A percentile compares a stretch with the other conserved stretches of the same genome.
Evolutionary conservation across 2,888 invertebrate species (phyloP).

Genomic region (Ligdia adustata): DNA sequence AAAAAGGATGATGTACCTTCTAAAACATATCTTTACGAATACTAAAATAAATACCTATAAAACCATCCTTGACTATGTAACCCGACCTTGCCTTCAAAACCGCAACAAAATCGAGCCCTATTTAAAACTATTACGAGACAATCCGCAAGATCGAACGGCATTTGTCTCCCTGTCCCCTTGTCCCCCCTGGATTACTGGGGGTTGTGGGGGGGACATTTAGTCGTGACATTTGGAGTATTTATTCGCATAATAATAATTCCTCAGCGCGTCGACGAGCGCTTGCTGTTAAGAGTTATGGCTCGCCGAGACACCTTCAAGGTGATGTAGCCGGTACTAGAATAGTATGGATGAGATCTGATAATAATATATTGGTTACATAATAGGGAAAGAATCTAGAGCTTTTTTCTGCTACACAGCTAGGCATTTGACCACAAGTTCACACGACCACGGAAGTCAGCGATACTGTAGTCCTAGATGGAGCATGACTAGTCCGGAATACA

Average conservation of each 20-base stretch:
- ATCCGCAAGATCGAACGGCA: conserved; percentile 24
- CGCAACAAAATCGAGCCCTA: conserved; percentile 20
- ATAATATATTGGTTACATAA: not conserved
- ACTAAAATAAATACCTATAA: too few species aligned
- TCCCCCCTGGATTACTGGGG: conserved; percentile 59
- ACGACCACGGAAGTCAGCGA: too few species aligned
- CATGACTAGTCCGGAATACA: too few species aligned
- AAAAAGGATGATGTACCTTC: too few species aligned
- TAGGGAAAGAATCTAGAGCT: not conserved
- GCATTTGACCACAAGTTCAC: too few species aligned
- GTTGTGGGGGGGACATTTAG: conserved; percentile 82
- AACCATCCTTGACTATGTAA: too few species aligned
- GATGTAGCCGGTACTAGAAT: conserved; percentile 52
- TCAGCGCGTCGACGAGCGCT: conserved; percentile 78
- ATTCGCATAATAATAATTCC: conserved; percentile 87
- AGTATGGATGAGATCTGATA: conserved; percentile 47
- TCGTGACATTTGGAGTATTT: conserved; percentile 87
- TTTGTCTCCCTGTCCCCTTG: conserved; percentile 20
- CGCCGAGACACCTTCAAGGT: conserved; percentile 77
- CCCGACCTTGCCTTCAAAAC: too few species aligned
- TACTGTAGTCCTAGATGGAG: too few species aligned
- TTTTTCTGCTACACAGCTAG: too few species aligned
- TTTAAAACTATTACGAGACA: conserved; percentile 35
- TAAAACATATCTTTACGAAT: too few species aligned
- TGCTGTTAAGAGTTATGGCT: conserved; percentile 77